These are phyloP conservation scores for Notospermus geniculatus DNA, from an alignment of 1,140 invertebrate species.

Conservation along the genomic window DNA sequence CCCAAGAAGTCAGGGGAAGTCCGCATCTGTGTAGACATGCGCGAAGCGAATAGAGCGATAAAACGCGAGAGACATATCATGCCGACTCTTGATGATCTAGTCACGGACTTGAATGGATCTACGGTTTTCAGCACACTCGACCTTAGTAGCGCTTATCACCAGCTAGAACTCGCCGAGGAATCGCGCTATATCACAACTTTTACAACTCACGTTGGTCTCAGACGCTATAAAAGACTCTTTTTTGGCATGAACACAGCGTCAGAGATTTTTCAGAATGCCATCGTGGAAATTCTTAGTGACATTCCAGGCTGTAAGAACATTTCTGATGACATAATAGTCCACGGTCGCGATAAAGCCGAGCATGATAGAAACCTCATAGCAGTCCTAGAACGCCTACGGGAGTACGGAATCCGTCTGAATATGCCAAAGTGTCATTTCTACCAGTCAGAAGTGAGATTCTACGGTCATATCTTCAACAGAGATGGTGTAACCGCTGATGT, in stretches of 20 bases:
- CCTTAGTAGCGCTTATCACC: constrained; percentile 31
- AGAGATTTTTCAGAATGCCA: constrained; percentile 22
- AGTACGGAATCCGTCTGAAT: not conserved
- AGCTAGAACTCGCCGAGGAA: constrained; percentile 31
- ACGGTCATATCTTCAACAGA: not conserved
- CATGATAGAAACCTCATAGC: not conserved
- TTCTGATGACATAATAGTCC: constrained; percentile 5
- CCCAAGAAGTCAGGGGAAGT: constrained; percentile 29
- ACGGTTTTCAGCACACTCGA: constrained; percentile 39
- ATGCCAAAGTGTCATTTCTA: constrained; percentile 1
- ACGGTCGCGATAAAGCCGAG: not conserved
- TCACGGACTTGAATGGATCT: too few relatives aligned
- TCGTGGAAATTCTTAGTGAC: constrained; percentile 11
- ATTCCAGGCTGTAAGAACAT: not conserved
- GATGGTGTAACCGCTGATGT: not conserved
- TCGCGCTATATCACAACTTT: constrained; percentile 31
- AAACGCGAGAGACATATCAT: constrained; percentile 27
- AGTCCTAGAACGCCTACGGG: not conserved
- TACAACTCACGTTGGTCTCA: constrained; percentile 24
- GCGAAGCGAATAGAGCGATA: constrained; percentile 30
- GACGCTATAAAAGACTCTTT: constrained; percentile 29
- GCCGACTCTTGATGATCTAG: constrained; percentile 32
- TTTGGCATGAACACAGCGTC: constrained; percentile 19
- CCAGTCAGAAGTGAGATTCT: not conserved
- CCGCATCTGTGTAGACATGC: constrained; percentile 34